phyloP scores from a whole-genome alignment of 2,888 invertebrate species.

The Microctonus aethiopoides region DNA sequence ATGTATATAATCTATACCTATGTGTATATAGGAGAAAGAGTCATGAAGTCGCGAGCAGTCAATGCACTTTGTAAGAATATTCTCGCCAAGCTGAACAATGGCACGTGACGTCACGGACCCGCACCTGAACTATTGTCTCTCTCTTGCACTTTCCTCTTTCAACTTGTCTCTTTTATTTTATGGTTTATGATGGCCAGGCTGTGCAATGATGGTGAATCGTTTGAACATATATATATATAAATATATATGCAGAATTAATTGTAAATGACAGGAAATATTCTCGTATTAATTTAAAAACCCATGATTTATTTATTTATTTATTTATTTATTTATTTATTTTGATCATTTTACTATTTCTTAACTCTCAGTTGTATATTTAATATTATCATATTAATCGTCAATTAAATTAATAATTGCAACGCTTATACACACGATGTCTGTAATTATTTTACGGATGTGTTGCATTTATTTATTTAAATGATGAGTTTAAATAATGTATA shows the following conservation, averaged over 20 bases:
- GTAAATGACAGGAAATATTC: not conserved
- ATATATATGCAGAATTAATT: not conserved
- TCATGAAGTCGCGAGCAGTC: conserved; percentile 9
- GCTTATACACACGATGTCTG: not conserved
- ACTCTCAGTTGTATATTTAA: no score
- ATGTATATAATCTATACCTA: not conserved
- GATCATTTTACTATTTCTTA: not conserved
- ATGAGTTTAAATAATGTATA: conserved; percentile 2
- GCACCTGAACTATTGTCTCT: conserved; percentile 1
- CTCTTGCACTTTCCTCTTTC: not conserved
- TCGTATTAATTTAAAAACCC: not conserved
- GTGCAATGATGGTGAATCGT: not conserved
- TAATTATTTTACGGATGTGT: not conserved
- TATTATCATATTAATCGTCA: not conserved
- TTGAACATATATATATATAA: not conserved
- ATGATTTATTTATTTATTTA: not conserved
- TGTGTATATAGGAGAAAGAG: not conserved
- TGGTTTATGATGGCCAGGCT: not conserved
- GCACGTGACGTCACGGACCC: conserved; percentile 20
- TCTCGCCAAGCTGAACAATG: conserved; percentile 17
- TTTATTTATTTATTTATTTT: not conserved
- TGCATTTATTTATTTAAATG: not conserved
- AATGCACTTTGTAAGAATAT: conserved; percentile 27
- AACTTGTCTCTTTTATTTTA: not conserved
- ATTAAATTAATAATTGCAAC: not conserved